phyloP scores from a whole-genome alignment of 2,797 vertebrate genomes.

The Benthosema pterotum region DNA sequence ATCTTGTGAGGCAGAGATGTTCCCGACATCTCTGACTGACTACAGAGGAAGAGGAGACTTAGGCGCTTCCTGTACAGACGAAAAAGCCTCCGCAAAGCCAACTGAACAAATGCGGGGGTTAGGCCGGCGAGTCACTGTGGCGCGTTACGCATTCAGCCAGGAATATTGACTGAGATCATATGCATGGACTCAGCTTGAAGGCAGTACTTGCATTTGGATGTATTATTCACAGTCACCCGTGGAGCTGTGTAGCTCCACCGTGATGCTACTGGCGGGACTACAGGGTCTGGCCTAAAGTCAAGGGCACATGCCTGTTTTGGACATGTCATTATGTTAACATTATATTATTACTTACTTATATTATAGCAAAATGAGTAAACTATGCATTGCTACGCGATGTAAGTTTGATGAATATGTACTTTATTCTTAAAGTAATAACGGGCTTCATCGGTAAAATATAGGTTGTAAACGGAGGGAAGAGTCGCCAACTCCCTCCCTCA shows the following conservation, averaged over 20 bases:
- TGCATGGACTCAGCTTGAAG: too few relatives aligned
- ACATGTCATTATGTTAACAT: too few relatives aligned
- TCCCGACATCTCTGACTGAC: background rate
- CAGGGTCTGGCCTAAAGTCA: slow-evolving; percentile 1
- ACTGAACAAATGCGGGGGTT: background rate
- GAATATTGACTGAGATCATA: background rate
- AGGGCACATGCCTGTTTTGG: background rate
- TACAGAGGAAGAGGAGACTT: background rate
- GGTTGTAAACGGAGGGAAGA: background rate
- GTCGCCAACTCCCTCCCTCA: background rate
- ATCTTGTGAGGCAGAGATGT: background rate
- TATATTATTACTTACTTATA: too few relatives aligned
- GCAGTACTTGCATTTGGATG: too few relatives aligned
- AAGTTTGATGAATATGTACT: too few relatives aligned
- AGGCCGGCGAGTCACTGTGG: background rate
- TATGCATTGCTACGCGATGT: too few relatives aligned
- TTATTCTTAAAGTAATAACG: too few relatives aligned
- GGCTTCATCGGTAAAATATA: too few relatives aligned
- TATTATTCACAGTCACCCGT: background rate
- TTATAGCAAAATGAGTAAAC: too few relatives aligned
- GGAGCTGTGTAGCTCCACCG: background rate
- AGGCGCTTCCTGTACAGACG: too few relatives aligned
- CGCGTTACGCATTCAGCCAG: background rate
- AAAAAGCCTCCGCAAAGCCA: background rate
- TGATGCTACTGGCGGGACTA: background rate